Evolutionary conservation across 1,140 invertebrate genomes (phyloP).

Genomic region (Tribolium castaneum): DNA sequence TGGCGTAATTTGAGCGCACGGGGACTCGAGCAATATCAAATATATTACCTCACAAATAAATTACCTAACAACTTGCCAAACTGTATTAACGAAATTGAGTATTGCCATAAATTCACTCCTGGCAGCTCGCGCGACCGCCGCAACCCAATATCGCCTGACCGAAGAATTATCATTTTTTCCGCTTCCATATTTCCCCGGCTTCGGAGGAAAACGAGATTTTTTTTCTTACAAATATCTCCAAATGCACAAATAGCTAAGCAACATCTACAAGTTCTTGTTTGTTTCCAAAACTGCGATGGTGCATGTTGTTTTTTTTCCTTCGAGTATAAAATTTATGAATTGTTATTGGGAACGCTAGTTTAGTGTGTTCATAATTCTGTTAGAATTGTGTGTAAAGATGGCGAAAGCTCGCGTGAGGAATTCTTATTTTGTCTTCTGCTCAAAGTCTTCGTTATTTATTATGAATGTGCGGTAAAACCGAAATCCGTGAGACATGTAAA

Average conservation of each 20-base stretch:
- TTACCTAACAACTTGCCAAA: conserved; percentile 51
- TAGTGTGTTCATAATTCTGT: not conserved
- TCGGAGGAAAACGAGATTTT: too few relatives aligned
- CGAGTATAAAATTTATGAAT: too few relatives aligned
- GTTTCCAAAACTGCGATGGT: too few relatives aligned
- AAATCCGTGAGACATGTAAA: conserved; percentile 34
- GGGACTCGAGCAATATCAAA: conserved; percentile 27
- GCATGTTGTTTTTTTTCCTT: too few relatives aligned
- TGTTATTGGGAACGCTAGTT: too few relatives aligned
- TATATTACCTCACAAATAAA: conserved; percentile 51
- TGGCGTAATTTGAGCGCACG: not conserved
- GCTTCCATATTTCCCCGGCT: not conserved
- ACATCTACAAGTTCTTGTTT: too few relatives aligned
- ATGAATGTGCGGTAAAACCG: conserved; percentile 25
- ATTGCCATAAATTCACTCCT: conserved; percentile 48
- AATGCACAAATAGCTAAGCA: too few relatives aligned
- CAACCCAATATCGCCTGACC: not conserved
- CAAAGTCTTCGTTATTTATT: conserved; percentile 29
- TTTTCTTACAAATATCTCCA: too few relatives aligned
- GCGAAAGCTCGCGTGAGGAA: not conserved
- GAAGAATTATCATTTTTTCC: not conserved
- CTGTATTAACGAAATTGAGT: conserved; percentile 53
- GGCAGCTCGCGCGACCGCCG: not conserved
- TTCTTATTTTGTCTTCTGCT: not conserved
- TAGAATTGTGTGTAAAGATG: not conserved